Percentiles rank a stretch among this genome's conserved stretches.
phyloP scores from a whole-genome alignment of 2,888 invertebrate species.

The Chrysina gloriosa region DNA sequence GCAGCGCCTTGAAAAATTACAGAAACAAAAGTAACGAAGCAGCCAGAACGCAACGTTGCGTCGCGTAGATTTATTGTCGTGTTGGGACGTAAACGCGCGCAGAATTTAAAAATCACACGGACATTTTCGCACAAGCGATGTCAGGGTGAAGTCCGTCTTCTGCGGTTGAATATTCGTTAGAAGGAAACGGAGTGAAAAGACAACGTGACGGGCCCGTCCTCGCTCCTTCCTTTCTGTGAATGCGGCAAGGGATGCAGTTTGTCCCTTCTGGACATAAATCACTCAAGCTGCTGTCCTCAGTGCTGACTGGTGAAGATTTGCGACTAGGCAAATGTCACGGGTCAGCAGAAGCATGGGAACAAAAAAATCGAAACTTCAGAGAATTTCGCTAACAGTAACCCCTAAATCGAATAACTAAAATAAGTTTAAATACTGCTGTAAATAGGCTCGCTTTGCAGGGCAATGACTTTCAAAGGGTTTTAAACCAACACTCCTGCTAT shows the following conservation, averaged over 20 bases:
- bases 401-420: conserved; percentile 5
- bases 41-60: conserved; percentile 19
- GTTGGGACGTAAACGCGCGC: conserved; percentile 29
- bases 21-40: conserved; percentile 28
- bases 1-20: conserved; percentile 10
- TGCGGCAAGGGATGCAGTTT: conserved; percentile 47
- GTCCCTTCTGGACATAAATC: conserved; percentile 62
- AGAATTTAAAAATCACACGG: conserved; percentile 36
- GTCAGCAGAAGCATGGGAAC: conserved; percentile 55
- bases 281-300: conserved; percentile 63
- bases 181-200: conserved; percentile 31
- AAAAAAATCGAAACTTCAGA: conserved; percentile 45
- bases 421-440: too few species aligned
- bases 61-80: conserved; percentile 24
- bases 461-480: too few species aligned
- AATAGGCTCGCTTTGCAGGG: too few species aligned
- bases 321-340: conserved; percentile 65
- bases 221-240: conserved; percentile 38
- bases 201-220: conserved; percentile 32
- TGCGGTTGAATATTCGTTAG: conserved; percentile 35
- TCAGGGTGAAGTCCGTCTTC: conserved; percentile 14
- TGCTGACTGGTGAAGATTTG: conserved; percentile 65
- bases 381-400: conserved; percentile 38
- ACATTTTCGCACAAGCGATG: conserved; percentile 19
- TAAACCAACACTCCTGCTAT: too few species aligned